phyloP scores from a whole-genome alignment of 2,888 invertebrate genomes.

The Leucophora obtusa region DNA sequence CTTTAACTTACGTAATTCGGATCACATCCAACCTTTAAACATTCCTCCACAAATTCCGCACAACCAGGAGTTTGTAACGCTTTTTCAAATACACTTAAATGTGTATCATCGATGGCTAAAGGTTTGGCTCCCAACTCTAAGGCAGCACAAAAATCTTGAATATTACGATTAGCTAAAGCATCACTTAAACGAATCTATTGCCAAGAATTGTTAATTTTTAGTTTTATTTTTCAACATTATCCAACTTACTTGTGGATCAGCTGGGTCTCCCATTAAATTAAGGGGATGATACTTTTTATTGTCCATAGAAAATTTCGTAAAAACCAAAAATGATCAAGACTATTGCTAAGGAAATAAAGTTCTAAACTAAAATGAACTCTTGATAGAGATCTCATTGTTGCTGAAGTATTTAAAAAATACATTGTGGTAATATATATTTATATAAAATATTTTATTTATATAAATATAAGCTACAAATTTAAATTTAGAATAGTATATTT shows the following conservation, averaged over 20 bases:
- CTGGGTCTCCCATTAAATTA: neutral
- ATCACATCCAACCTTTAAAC: slow-evolving; percentile 72
- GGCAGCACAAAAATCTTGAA: slow-evolving; percentile 72
- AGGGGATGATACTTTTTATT: neutral
- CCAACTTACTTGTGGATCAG: neutral
- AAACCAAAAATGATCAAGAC: neutral
- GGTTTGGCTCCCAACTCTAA: slow-evolving; percentile 74
- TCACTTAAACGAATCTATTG: slow-evolving; percentile 69
- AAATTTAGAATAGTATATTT: no score
- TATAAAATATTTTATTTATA: no score
- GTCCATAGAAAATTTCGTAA: neutral
- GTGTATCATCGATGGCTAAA: slow-evolving; percentile 69
- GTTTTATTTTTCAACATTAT: neutral
- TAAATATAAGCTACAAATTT: no score
- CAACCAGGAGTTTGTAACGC: slow-evolving; percentile 72
- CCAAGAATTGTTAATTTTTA: neutral
- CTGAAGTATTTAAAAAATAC: no score
- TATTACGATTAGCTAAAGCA: slow-evolving; percentile 70
- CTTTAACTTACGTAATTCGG: slow-evolving; percentile 71
- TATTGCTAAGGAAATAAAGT: neutral
- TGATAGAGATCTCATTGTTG: no score
- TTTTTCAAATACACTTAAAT: slow-evolving; percentile 73
- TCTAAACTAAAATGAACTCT: no score
- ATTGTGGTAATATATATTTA: no score
- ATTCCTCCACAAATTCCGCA: slow-evolving; percentile 72